Evolutionary conservation across 1,140 invertebrate genomes (phyloP).

Genomic region (Scaptodrosophila lebanonensis): DNA sequence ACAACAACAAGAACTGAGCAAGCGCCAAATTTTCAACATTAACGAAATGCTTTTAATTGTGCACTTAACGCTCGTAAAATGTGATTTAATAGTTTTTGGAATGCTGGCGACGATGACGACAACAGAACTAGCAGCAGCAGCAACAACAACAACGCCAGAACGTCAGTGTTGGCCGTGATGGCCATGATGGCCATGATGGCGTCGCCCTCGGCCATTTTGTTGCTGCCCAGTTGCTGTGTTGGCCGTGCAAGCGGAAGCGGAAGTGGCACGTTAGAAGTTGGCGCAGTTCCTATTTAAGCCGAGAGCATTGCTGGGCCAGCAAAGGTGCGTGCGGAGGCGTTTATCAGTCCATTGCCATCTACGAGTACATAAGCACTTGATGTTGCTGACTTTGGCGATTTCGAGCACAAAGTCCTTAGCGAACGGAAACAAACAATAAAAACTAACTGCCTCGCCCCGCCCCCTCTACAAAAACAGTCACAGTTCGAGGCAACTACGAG

Average conservation of each 20-base stretch:
- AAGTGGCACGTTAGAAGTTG: conserved; percentile 61
- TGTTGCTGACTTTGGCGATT: conserved; percentile 37
- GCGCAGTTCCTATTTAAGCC: conserved; percentile 52
- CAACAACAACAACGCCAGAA: too few relatives aligned
- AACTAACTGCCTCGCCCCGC: conserved; percentile 43
- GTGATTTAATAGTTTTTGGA: conserved; percentile 70
- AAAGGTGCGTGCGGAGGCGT: conserved; percentile 12
- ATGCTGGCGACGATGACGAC: conserved; percentile 24
- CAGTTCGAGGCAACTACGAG: too few relatives aligned
- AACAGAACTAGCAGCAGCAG: neutral
- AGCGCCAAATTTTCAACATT: conserved; percentile 65
- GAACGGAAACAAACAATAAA: conserved; percentile 53
- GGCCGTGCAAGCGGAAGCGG: conserved; percentile 36
- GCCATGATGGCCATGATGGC: too few relatives aligned
- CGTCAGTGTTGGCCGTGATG: too few relatives aligned
- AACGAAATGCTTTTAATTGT: conserved; percentile 74
- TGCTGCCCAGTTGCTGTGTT: conserved; percentile 15
- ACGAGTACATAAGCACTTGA: too few relatives aligned
- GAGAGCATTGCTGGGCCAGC: conserved; percentile 19
- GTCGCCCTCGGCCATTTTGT: too few relatives aligned
- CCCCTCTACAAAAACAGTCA: too few relatives aligned
- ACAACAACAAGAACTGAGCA: conserved; percentile 13
- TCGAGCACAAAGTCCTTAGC: conserved; percentile 23
- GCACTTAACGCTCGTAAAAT: conserved; percentile 74
- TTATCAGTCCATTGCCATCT: too few relatives aligned